A percentile compares a stretch with the other conserved stretches of the same genome.
These are phyloP conservation scores for Leucoraja erinaceus DNA, from an alignment of 2,113 vertebrate genomes.

Conservation along the genomic window DNA sequence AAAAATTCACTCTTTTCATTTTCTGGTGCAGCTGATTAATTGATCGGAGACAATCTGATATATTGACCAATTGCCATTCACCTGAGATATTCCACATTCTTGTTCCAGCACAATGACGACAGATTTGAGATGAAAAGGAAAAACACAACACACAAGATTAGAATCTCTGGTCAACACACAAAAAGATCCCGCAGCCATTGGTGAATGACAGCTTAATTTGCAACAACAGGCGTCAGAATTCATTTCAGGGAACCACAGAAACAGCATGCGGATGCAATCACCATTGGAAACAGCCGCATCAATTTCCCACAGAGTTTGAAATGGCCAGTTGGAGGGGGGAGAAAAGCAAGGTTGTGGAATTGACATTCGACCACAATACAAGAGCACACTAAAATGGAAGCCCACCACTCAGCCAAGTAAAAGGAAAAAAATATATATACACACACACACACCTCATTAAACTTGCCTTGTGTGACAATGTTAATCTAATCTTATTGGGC, in stretches of 20 bases:
- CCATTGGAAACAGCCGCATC: background rate
- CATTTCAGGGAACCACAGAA: background rate
- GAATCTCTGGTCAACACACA: background rate
- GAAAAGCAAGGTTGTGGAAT: background rate
- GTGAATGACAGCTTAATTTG: background rate
- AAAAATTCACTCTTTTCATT: background rate
- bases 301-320: background rate
- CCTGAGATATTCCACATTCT: background rate
- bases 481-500: background rate
- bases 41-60: background rate
- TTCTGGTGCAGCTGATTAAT: background rate
- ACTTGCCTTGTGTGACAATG: background rate
- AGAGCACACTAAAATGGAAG: background rate
- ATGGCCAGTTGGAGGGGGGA: background rate
- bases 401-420: background rate
- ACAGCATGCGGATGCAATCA: background rate
- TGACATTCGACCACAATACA: background rate
- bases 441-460: background rate
- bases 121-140: background rate
- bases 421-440: background rate
- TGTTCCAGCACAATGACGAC: background rate
- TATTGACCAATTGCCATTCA: background rate
- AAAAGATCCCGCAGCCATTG: background rate
- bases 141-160: background rate
- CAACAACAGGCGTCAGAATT: background rate